Evolutionary conservation across 2,797 vertebrate genomes (phyloP).

Genomic region (Propithecus perrieri): DNA sequence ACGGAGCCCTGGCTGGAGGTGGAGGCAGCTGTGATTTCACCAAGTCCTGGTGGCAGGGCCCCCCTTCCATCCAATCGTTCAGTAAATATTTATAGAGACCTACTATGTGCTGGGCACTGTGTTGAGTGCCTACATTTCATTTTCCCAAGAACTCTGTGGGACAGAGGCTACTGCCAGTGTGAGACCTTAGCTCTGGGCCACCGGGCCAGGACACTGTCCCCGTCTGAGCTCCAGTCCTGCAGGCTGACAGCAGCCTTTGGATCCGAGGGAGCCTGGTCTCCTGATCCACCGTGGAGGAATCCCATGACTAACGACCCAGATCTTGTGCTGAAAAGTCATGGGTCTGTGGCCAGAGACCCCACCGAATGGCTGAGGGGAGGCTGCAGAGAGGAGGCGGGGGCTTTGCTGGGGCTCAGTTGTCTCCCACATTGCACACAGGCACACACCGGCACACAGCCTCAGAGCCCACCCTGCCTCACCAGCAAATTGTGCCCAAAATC

Average conservation of each 20-base stretch:
- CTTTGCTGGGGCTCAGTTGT: not conserved
- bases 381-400: not conserved
- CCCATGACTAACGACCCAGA: not conserved
- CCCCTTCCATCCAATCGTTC: not conserved
- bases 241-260: not conserved
- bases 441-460: not conserved
- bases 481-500: not conserved
- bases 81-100: not conserved
- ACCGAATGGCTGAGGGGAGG: conserved; percentile 59
- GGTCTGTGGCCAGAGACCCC: conserved; percentile 62
- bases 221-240: not conserved
- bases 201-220: not conserved
- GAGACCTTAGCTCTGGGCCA: not conserved
- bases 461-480: not conserved
- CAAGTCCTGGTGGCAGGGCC: not conserved
- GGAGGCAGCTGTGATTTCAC: not conserved
- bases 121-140: too few relatives aligned
- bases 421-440: not conserved
- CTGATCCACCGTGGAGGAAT: not conserved
- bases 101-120: not conserved
- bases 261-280: not conserved
- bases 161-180: not conserved
- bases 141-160: not conserved
- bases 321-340: not conserved
- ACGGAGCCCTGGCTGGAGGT: not conserved